A percentile compares a stretch with the other conserved stretches of the same genome.
phyloP scores from a whole-genome alignment of 30 jellyfish, hydroid and myxozoan species.

The Cassiopea xamachana region DNA sequence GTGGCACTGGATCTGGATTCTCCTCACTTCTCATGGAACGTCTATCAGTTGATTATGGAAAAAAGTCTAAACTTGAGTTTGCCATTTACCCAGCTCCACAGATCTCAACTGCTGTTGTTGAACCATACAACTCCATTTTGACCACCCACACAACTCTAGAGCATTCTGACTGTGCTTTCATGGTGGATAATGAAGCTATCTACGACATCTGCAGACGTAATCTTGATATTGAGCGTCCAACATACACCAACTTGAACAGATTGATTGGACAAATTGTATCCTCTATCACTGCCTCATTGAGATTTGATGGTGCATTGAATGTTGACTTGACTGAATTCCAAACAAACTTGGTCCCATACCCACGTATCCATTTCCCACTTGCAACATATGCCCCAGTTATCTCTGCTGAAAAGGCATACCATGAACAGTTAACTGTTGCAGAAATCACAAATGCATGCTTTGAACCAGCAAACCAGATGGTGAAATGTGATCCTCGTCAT shows the following conservation, averaged over 20 bases:
- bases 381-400: conserved; percentile 94
- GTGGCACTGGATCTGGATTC: conserved; percentile 99
- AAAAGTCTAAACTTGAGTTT: conserved; percentile 91
- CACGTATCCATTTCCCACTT: conserved; percentile 96
- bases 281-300: conserved; percentile 90
- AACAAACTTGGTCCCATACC: conserved; percentile 97
- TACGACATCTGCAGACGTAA: conserved; percentile 89
- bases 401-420: conserved; percentile 94
- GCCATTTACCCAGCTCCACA: conserved; percentile 99
- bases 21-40: conserved; percentile 96
- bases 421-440: conserved; percentile 93
- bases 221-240: conserved; percentile 91
- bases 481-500: conserved; percentile 96
- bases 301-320: conserved; percentile 94
- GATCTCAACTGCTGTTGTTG: conserved; percentile 97
- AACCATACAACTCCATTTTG: conserved; percentile 93
- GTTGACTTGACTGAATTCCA: conserved; percentile 96
- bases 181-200: conserved; percentile 96
- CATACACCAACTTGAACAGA: conserved; percentile 94
- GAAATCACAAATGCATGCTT: conserved; percentile 97
- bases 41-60: conserved; percentile 92
- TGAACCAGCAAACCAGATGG: conserved; percentile 99
- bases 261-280: conserved; percentile 89
- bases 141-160: conserved; percentile 95
- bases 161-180: conserved; percentile 91